These are phyloP conservation scores for Corythaixoides concolor DNA, from an alignment of 2,113 vertebrate genomes.

Conservation along the genomic window DNA sequence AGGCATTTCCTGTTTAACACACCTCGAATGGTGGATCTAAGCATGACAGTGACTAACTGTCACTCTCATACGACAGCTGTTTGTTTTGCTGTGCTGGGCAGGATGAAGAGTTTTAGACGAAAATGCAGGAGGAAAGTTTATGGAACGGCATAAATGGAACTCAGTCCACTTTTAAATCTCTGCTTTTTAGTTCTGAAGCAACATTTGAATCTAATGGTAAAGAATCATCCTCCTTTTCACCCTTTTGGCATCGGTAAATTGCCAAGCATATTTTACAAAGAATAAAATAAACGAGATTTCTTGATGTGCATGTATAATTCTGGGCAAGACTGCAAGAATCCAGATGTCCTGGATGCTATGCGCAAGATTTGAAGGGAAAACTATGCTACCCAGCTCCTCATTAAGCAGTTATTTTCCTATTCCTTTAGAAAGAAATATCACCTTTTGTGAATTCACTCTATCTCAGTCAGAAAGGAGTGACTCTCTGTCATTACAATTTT, in stretches of 20 bases:
- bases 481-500: not conserved
- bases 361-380: slow-evolving; percentile 16
- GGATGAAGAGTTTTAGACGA: not conserved
- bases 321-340: not conserved
- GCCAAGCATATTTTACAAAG: not conserved
- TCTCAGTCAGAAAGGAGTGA: not conserved
- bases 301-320: slow-evolving; percentile 13
- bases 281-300: slow-evolving; percentile 29
- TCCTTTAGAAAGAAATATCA: not conserved
- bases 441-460: not conserved
- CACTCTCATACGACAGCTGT: not conserved
- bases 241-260: not conserved
- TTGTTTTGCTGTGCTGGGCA: not conserved
- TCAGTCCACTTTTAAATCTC: not conserved
- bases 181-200: not conserved
- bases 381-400: not conserved
- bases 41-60: not conserved
- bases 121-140: not conserved
- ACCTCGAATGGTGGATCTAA: not conserved
- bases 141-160: not conserved
- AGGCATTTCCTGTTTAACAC: not conserved
- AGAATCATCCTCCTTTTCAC: not conserved
- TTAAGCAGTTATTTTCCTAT: slow-evolving; percentile 23
- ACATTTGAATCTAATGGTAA: not conserved
- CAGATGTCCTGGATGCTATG: not conserved